Conservation (phyloP, 2,888 invertebrate genomes). For the Xylota segnis region DNA sequence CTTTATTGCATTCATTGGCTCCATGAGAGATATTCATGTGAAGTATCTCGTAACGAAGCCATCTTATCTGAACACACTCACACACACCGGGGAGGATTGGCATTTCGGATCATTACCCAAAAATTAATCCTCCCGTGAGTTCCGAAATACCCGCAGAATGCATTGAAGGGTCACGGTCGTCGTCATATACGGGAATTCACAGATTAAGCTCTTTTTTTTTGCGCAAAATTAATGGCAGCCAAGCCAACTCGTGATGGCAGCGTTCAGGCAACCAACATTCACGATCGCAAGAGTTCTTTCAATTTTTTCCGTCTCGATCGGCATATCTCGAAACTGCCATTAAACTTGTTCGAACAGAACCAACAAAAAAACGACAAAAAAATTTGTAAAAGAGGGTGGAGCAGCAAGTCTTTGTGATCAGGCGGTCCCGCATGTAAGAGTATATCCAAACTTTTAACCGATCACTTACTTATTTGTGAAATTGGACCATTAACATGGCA, state of each 20-base stretch:
- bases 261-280: conserved; percentile 29
- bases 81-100: conserved; percentile 19
- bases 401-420: conserved; percentile 37
- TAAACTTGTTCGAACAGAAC: conserved; percentile 34
- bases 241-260: conserved; percentile 37
- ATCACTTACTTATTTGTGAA: conserved; percentile 67
- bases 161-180: conserved; percentile 27
- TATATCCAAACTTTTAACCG: conserved; percentile 53
- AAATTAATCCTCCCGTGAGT: conserved; percentile 63
- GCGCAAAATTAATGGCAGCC: conserved; percentile 63
- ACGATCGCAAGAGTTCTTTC: conserved; percentile 31
- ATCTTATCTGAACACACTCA: conserved; percentile 66
- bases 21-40: conserved; percentile 65
- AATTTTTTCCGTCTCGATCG: conserved; percentile 25
- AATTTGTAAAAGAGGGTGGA: conserved; percentile 60
- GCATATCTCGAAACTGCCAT: conserved; percentile 45
- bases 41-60: conserved; percentile 65
- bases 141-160: conserved; percentile 25
- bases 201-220: conserved; percentile 51
- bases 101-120: conserved; percentile 69
- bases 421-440: conserved; percentile 27
- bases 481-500: conserved; percentile 69
- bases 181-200: conserved; percentile 25
- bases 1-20: conserved; percentile 77
- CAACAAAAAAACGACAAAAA: conserved; percentile 5